Evolutionary conservation across 2,113 vertebrate genomes (phyloP).

Genomic region (Cyanoramphus novaezelandiae): DNA sequence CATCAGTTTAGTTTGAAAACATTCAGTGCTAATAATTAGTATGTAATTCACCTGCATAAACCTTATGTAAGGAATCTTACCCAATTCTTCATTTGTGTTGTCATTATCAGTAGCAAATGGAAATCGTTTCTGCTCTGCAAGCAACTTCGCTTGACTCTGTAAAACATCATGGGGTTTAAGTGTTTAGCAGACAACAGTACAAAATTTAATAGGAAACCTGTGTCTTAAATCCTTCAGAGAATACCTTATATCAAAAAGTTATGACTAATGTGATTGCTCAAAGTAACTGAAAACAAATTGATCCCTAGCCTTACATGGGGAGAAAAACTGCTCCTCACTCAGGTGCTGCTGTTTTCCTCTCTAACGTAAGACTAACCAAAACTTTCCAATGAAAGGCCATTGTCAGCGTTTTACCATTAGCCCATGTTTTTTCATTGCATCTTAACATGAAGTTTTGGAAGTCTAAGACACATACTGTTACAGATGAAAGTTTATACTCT

Average conservation of each 20-base stretch:
- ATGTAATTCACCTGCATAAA: not conserved
- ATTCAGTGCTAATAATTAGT: not conserved
- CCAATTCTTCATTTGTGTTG: slow-evolving; percentile 92
- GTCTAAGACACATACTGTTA: not conserved
- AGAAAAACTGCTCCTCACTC: not conserved
- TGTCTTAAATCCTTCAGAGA: not conserved
- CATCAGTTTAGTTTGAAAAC: not conserved
- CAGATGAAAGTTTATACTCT: not conserved
- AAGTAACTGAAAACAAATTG: not conserved
- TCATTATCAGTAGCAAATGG: slow-evolving; percentile 91
- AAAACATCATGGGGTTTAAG: slow-evolving; percentile 3
- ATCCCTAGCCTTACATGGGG: not conserved
- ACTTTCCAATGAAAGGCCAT: not conserved
- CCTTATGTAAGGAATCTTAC: slow-evolving; percentile 71
- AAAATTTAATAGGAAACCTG: not conserved
- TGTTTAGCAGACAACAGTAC: not conserved
- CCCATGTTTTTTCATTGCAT: not conserved
- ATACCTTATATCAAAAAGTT: not conserved
- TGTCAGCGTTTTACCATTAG: not conserved
- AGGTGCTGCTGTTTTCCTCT: not conserved
- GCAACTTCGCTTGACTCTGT: slow-evolving; percentile 91
- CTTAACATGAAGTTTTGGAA: not conserved
- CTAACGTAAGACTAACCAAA: not conserved
- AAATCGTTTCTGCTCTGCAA: slow-evolving; percentile 93
- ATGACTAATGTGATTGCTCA: not conserved